Percentiles rank a stretch among this genome's conserved stretches.
These are phyloP conservation scores for Metellina segmentata DNA, from an alignment of 2,888 invertebrate species.

Conservation along the genomic window DNA sequence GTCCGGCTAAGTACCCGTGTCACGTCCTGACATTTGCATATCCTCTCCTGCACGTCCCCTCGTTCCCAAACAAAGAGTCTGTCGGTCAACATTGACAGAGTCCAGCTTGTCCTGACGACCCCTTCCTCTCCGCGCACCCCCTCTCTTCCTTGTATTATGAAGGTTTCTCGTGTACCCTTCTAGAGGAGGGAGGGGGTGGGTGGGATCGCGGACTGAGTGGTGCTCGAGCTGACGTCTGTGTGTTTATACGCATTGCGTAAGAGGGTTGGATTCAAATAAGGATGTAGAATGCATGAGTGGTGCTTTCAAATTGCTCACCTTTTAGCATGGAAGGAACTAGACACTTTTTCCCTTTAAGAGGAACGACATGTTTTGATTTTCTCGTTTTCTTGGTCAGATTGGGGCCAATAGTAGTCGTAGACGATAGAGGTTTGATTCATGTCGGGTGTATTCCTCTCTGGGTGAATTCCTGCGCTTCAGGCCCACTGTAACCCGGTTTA, in stretches of 20 bases:
- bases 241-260: not conserved
- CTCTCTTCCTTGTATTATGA: not conserved
- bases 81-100: slow-evolving; percentile 67
- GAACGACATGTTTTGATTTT: too few species aligned
- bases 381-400: too few species aligned
- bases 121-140: not conserved
- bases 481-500: too few species aligned
- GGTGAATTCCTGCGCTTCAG: too few species aligned
- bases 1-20: not conserved
- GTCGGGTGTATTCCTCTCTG: too few species aligned
- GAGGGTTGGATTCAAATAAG: not conserved
- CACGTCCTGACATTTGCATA: slow-evolving; percentile 56
- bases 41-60: slow-evolving; percentile 5
- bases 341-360: too few species aligned
- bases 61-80: slow-evolving; percentile 41
- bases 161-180: slow-evolving; percentile 7
- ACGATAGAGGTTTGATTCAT: too few species aligned
- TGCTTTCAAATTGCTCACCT: too few species aligned
- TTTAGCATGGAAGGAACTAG: too few species aligned
- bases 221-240: not conserved
- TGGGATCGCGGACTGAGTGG: not conserved
- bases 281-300: too few species aligned
- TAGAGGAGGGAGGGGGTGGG: not conserved
- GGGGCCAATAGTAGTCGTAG: too few species aligned
- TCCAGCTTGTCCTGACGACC: slow-evolving; percentile 47